Percentiles rank a stretch among this genome's conserved stretches.
These are phyloP conservation scores for Brachionus plicatilis DNA, from an alignment of 1,140 invertebrate species.

Conservation along the genomic window DNA sequence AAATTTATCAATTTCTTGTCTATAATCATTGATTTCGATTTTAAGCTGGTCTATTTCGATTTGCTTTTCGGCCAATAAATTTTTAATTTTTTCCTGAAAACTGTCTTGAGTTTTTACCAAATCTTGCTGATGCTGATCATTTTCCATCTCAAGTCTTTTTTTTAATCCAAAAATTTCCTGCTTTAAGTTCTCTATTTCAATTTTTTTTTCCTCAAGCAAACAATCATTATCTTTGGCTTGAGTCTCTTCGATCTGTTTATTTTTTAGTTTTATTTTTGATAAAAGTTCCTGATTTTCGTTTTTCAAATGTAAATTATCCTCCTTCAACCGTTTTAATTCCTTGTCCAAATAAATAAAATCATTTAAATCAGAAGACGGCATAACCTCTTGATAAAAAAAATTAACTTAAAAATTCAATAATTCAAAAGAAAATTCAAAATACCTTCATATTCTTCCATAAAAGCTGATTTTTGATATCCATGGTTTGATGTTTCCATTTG, in stretches of 20 bases:
- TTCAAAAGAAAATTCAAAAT: background rate
- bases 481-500: background rate
- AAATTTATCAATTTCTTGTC: background rate
- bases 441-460: constrained; percentile 41
- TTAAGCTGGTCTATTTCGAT: constrained; percentile 6
- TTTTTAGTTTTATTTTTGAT: background rate
- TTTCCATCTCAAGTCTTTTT: constrained; percentile 17
- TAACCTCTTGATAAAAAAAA: background rate
- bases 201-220: background rate
- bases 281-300: constrained; percentile 13
- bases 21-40: background rate
- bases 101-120: background rate
- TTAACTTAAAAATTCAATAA: background rate
- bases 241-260: background rate
- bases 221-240: background rate
- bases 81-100: background rate
- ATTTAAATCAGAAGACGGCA: constrained; percentile 22
- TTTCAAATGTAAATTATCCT: constrained; percentile 8
- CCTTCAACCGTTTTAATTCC: constrained; percentile 14
- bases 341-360: constrained; percentile 37
- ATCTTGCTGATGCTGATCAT: background rate
- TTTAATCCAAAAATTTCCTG: background rate
- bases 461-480: constrained; percentile 34
- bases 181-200: background rate
- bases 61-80: background rate